phyloP scores from a whole-genome alignment of 2,113 vertebrate genomes.

The Hydrolagus affinis region DNA sequence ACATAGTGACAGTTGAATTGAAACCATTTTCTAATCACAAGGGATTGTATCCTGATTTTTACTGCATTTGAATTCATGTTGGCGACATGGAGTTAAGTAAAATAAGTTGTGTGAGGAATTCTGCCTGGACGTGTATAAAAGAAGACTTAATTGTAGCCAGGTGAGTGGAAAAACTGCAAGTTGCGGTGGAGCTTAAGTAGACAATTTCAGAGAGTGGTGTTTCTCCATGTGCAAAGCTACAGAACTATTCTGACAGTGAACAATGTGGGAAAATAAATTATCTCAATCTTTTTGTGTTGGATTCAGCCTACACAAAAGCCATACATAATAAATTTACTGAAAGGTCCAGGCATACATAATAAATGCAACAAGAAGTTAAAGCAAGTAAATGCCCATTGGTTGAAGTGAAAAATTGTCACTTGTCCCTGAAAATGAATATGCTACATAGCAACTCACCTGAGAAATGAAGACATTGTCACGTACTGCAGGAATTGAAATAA shows the following conservation, averaged over 20 bases:
- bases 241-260: neutral
- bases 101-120: neutral
- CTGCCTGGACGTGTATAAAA: neutral
- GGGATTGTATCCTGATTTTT: neutral
- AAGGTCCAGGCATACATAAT: no score
- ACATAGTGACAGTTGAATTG: neutral
- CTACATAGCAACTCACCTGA: no score
- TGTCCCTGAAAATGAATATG: no score
- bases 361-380: no score
- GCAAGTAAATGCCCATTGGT: no score
- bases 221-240: neutral
- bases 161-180: neutral
- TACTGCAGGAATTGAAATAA: no score
- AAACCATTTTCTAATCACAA: neutral
- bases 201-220: neutral
- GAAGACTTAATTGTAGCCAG: neutral
- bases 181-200: neutral
- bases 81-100: conserved; percentile 3
- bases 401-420: no score
- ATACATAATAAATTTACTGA: no score
- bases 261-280: neutral
- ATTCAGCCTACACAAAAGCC: no score
- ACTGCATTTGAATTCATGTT: neutral
- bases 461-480: no score
- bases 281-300: neutral